Evolutionary conservation across 2,113 vertebrate species (phyloP), one percentile per base, ranked within the genome.

Genomic region (Chaetodon auriga): DNA sequence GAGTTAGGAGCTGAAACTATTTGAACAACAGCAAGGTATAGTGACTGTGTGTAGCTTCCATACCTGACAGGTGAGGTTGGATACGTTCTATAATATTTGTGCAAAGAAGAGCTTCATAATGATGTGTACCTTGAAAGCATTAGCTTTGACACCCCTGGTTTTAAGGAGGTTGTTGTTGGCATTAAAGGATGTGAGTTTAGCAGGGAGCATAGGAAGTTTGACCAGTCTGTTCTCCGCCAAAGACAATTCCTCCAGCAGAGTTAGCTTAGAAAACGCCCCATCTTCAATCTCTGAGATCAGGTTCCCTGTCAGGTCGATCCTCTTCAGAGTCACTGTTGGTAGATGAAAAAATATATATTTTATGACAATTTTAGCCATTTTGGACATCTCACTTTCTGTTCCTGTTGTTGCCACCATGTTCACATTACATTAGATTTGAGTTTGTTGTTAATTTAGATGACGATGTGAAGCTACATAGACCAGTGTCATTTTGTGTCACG

Each of bases 231-330:
- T 99, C 92, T 99, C 98, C 81, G 97, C 96, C 75, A 99, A 94
- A 70, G 95, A 95, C 75, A 99, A 95, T 83, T 99, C 96, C 92
- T 99, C 98, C 80, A 99, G 84, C 61, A 96, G 54, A 18, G 92
- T 80, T 46, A 99, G 96, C 69, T 97, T 97, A 68, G 96, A 95
- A 88, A 99, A 99, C 14, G 97, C 97, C 11, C 95, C 96, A 0
- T 99, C 98, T 92, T 99, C 98, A 89, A 99, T 99, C 88, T 98
- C 97, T 75, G 97, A 96, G 92, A 99, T 99, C 53, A 95, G 53
- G 83, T 99, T 99, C 86, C 97, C 97, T 15, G 97, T 97, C 76
- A 99, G 95, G 93, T 99, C 97, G 36, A 99, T 99, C 95, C 98
- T 96, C 94, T 94, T 97, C 89, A 99, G 92, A 78, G 97, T 98